Base-by-base conservation (phyloP, 2,797 vertebrate genomes). In the Fringilla coelebs region DNA sequence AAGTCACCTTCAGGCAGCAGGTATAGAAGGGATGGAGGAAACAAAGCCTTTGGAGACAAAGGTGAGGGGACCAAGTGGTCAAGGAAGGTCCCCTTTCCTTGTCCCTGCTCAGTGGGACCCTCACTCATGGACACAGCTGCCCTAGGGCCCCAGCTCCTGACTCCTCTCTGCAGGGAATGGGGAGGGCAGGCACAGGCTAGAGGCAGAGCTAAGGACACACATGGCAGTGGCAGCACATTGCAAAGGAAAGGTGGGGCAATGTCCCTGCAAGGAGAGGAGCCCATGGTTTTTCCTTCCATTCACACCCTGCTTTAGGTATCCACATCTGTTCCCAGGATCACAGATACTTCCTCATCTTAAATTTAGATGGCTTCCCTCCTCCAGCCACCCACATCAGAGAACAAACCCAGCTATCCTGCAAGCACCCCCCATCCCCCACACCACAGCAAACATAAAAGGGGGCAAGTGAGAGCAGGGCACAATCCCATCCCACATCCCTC, bases 301-400 rank as follows among this genome's bases (percentile, higher is more conserved):
- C 46, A 48, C 43, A 60, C 18, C 9, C 54, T 52, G 17, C 17
- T 80, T 83, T 80, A 60, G 36, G 26, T n/a, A 63, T 57, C 58
- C 52, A 54, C 2, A 3, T 77, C 34, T 0, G 0, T 83, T 77
- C 29, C 41, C 10, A 49, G 31, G 15, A 41, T 57, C 31, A 29
- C 7, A 41, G 61, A 71, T 62, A 31, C 34, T 11, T 67, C 36
- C 57, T 89, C 41, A 83, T 54, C 48, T 51, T 85, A 85, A 93
- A 60, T 76, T 79, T 38, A 74, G 60, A 22, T 31, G 34, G 32
- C 48, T 57, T 89, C 46, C 34, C 26, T 88, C 38, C 62, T 91
- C 62, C 48, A 60, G 48, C n/a, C 58, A 82, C 58, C 80, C n/a
- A 65, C 32, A n/a, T 28, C 41, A 49, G 75, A 62, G 75, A 93